phyloP scores from a whole-genome alignment of 2,888 invertebrate species.

The Erebia palarica region DNA sequence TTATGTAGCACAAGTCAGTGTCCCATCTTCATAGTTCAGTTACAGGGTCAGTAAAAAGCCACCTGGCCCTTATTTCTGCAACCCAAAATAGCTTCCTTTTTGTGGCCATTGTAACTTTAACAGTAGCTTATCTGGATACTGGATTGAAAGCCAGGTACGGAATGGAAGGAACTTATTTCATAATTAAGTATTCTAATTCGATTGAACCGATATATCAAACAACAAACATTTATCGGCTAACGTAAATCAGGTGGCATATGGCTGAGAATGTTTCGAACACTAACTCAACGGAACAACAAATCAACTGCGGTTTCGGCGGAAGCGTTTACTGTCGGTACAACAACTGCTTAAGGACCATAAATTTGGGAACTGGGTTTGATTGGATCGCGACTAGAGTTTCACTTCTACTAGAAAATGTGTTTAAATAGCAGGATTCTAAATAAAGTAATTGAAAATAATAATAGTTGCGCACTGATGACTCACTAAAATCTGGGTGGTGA shows the following conservation, averaged over 20 bases:
- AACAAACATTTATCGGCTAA: conserved; percentile 36
- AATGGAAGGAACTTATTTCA: background rate
- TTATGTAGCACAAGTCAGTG: no score
- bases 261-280: conserved; percentile 66
- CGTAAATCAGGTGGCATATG: conserved; percentile 62
- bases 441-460: no score
- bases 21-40: no score
- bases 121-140: background rate
- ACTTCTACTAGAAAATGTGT: background rate
- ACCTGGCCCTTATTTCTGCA: no score
- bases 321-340: conserved; percentile 63
- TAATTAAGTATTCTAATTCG: conserved; percentile 13
- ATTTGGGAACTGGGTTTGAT: conserved; percentile 56
- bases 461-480: no score
- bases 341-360: conserved; percentile 68
- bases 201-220: conserved; percentile 26
- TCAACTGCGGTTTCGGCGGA: conserved; percentile 77
- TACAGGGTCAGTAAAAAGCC: no score
- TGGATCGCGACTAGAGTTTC: conserved; percentile 22
- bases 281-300: conserved; percentile 77
- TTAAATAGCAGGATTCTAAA: background rate
- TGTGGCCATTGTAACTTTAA: no score
- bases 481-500: no score
- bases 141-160: background rate
- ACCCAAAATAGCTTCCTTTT: no score